These are phyloP conservation scores for Apis cerana DNA, from an alignment of 1,140 invertebrate genomes.

Conservation along the genomic window DNA sequence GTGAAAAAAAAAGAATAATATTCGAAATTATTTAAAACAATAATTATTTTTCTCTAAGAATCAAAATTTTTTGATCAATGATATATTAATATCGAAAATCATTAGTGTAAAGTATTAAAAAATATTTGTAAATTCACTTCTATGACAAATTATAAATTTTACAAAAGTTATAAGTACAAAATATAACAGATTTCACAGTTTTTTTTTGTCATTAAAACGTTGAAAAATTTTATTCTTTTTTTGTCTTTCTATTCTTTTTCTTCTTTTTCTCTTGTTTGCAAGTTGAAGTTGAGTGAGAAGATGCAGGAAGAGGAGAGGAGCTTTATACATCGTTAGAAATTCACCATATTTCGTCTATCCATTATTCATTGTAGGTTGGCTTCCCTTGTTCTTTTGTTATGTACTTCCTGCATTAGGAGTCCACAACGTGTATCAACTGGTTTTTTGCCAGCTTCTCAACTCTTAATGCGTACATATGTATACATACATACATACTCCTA, in stretches of 20 bases:
- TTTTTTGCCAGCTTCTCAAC: conserved; percentile 24
- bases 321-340: conserved; percentile 60
- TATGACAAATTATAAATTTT: too few species aligned
- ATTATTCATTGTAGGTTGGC: conserved; percentile 67
- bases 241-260: not conserved
- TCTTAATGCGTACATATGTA: conserved; percentile 51
- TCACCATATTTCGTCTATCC: conserved; percentile 70
- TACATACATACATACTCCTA: conserved; percentile 16
- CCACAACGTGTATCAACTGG: conserved; percentile 32
- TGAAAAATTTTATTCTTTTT: not conserved
- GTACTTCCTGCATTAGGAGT: conserved; percentile 54
- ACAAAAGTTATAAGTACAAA: not conserved
- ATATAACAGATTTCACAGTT: not conserved
- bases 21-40: too few species aligned
- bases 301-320: not conserved
- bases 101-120: too few species aligned
- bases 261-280: not conserved
- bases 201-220: not conserved
- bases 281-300: not conserved
- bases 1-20: too few species aligned
- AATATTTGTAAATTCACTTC: too few species aligned
- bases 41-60: too few species aligned
- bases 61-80: too few species aligned
- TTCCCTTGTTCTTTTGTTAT: conserved; percentile 66
- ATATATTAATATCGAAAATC: too few species aligned